Evolutionary conservation across 2,797 vertebrate genomes (phyloP).

Genomic region (Sciurus vulgaris): DNA sequence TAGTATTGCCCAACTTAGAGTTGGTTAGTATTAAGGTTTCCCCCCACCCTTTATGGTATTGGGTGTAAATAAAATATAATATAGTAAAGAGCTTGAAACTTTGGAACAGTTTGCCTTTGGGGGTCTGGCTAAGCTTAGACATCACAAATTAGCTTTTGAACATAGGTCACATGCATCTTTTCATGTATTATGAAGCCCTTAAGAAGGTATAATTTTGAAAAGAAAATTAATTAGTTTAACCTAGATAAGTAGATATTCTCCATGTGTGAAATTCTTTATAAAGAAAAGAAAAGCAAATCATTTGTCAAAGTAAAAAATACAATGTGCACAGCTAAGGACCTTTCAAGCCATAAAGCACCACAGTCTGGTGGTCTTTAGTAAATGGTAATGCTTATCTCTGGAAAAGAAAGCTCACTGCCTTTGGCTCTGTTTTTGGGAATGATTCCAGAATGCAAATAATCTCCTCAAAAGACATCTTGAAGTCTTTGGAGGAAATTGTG

Average conservation of each 20-base stretch:
- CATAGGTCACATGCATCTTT: neutral
- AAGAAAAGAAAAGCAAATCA: conserved; percentile 44
- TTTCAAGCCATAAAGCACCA: neutral
- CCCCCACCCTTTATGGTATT: neutral
- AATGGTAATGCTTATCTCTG: conserved; percentile 21
- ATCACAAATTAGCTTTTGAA: conserved; percentile 34
- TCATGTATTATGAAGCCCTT: conserved; percentile 22
- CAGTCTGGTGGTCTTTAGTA: conserved; percentile 55
- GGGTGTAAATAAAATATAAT: conserved; percentile 27
- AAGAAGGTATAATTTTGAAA: conserved; percentile 11
- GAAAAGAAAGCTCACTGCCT: conserved; percentile 66
- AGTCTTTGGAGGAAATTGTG: conserved; percentile 49
- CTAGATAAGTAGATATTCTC: neutral
- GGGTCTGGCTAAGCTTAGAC: conserved; percentile 7
- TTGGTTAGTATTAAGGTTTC: neutral
- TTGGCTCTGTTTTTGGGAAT: conserved; percentile 53
- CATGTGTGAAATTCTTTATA: conserved; percentile 5
- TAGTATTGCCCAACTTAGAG: neutral
- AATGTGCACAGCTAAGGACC: neutral
- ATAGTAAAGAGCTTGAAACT: conserved; percentile 8
- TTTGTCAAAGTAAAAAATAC: neutral
- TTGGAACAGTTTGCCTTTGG: conserved; percentile 10
- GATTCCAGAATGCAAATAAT: conserved; percentile 60
- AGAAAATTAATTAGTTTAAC: conserved; percentile 1
- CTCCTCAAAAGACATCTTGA: conserved; percentile 65